Evolutionary conservation across 1,140 invertebrate species (phyloP), one percentile per base, ranked within the genome.

Genomic region (Diorhabda carinulata): DNA sequence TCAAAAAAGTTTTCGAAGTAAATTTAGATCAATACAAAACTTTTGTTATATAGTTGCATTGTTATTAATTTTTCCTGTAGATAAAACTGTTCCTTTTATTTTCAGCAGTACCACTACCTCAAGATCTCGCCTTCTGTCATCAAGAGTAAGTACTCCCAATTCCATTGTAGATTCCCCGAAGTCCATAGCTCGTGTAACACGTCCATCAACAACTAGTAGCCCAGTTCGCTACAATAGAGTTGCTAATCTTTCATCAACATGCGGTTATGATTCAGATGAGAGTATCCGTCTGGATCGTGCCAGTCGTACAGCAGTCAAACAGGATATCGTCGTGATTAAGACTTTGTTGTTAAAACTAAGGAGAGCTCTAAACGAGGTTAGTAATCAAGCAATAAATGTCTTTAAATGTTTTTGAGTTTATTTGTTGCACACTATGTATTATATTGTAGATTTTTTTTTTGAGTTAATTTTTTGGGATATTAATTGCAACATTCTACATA

Each of bases 261-360:
- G 74, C n/a, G n/a, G 81, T 40, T 79, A 82, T 69, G 83, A 85
- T 75, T 85, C 86, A 9, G 85, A 87, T 65, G 87, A 88, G 61
- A 84, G 85, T 67, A 77, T 88, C 4, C 83, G 83, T 64, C 73
- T 90, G 52, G 88, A 90, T 72, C 81, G 84, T 65, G 85, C 85
- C 8, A 87, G 87, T 43, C 90, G 90, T 68, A 87, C 89, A 65
- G 84, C 87, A 61, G 86, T 92, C 80, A 86, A 87, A 74, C 90
- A 92, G 81, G 91, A 93, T 78, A 87, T 92, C 69, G 89, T 90
- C 75, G 87, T 87, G 72, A 89, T 92, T 70, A 93, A 92, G 83
- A 92, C 91, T 41, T 86, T 92, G 85, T 84, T 92, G 66, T 81
- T 92, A 70, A 88, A 90, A 80, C 84, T 93, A 7, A 91, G 91